Conservation (phyloP, 2,113 vertebrate species). For the Oryzias woworae region DNA sequence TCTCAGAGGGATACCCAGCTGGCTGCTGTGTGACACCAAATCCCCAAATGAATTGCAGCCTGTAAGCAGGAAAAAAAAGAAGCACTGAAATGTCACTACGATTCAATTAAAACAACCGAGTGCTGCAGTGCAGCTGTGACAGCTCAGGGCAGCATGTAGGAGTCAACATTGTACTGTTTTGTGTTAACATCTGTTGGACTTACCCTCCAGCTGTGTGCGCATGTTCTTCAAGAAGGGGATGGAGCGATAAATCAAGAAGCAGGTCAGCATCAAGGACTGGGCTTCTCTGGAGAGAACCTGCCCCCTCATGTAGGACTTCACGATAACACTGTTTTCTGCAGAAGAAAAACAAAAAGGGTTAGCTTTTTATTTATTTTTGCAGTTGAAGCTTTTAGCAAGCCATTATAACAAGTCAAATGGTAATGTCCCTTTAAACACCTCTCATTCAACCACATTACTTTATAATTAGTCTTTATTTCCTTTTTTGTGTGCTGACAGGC, state of each 20-base stretch:
- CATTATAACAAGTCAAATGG: background rate
- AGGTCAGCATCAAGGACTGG: conserved; percentile 83
- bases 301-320: conserved; percentile 83
- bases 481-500: too few relatives aligned
- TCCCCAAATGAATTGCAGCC: conserved; percentile 86
- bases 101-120: too few relatives aligned
- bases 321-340: conserved; percentile 80
- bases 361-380: background rate
- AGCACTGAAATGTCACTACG: background rate
- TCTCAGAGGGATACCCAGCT: conserved; percentile 84
- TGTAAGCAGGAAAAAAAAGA: conserved; percentile 47
- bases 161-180: background rate
- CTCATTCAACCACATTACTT: background rate
- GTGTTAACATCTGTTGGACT: conserved; percentile 23
- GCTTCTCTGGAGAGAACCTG: conserved; percentile 69
- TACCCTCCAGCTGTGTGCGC: conserved; percentile 83
- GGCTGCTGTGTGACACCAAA: conserved; percentile 82
- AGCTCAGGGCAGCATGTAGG: background rate
- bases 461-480: too few relatives aligned
- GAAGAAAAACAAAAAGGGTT: conserved; percentile 1
- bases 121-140: fast-evolving
- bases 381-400: background rate
- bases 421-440: too few relatives aligned
- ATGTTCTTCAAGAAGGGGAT: conserved; percentile 82
- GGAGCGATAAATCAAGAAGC: conserved; percentile 91